Base-by-base conservation (phyloP, 2,113 vertebrate species). In the Cynoglossus semilaevis region DNA sequence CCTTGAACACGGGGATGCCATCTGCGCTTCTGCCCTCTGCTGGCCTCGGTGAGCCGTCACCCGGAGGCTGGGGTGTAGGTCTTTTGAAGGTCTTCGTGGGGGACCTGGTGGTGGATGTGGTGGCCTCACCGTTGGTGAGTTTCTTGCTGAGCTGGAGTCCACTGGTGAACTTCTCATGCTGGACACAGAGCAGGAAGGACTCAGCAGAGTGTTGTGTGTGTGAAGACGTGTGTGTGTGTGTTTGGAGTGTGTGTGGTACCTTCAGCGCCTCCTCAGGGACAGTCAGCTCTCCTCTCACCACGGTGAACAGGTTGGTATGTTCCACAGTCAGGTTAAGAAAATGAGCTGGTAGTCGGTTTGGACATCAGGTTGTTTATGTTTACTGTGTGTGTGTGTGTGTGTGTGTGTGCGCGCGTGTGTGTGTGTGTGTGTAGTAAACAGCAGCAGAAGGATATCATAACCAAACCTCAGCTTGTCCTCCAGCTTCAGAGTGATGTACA, bases 301-400 rank as follows among this genome's bases (percentile, higher is more conserved):
- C 97, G 72, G 95, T 98, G 86, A 98, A 99, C 79, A 98, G 91
- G 88, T 98, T 98, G 83, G 93, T 97, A 99, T 99, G 97, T 99
- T 88, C 86, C 72, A 41, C 37, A 61, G 53, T 83, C 77, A 55
- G 19, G 79, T 93, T 93, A 96, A 90, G 85, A 85, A 90, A 79
- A 80, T 45, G 35, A 10, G 1, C 35, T 13, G n/a, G n/a, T n/a
- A n/a, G n/a, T n/a, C n/a, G n/a, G n/a, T n/a, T n/a, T n/a, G n/a
- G n/a, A 11, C 8, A 64, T 15, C 16, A 46, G 17, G 41, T 38
- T 29, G 22, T 29, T 29, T 29, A 29, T 29, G 6, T 29, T 29
- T 29, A 29, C 10, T 12, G 5, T 41, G 5, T 14, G 14, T 11
- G 10, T 12, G 1, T 41, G 10, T 13, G 14, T 12, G 38, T 41